Base-by-base conservation (phyloP, 2,113 vertebrate species). In the Neogale vison region DNA sequence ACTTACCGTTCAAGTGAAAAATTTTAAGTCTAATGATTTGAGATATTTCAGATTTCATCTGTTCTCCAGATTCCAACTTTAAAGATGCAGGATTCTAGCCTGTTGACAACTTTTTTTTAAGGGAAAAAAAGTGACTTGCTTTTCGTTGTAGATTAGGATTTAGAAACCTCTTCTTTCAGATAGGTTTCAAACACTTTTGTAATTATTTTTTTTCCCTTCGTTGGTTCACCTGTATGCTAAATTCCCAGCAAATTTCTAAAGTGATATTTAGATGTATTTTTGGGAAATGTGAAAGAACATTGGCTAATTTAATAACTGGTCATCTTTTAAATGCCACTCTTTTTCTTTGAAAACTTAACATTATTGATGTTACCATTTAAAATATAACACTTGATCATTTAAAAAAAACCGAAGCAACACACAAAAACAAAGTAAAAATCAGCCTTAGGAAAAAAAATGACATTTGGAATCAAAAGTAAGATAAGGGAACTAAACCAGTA, bases 101-200 rank as follows among this genome's bases (percentile, higher is more conserved):
- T 82, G 52, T 92, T 90, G 79, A 80, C 83, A 93, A 71, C 82
- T 24, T 92, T 34, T 91, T 55, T 91, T 81, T 69, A 50, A 69
- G 76, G 94, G 8, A 76, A 45, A 96, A 61, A 91, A 87, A 97
- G 96, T 95, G 91, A 26, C 65, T 90, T 15, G 36, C 72, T 95
- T 88, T 87, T 57, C 47, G 57, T 34, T 77, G 71, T 63, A 34
- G 21, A 0, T 88, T 77, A 57, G 57, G 96, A 96, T 92, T 90
- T 96, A 76, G 47, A 94, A 94, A 36, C 93, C 21, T 91, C 59
- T 93, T n/a, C 55, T 83, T 69, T 93, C 6, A 34, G 31, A 42
- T 87, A 76, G 18, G 4, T 95, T 98, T 77, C 67, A 69, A 76
- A 45, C 12, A 85, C 42, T 90, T 76, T 88, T 81, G 34, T 82